Conservation (phyloP, 2,888 invertebrate species). For the Scaptomyza cyrtandrae region DNA sequence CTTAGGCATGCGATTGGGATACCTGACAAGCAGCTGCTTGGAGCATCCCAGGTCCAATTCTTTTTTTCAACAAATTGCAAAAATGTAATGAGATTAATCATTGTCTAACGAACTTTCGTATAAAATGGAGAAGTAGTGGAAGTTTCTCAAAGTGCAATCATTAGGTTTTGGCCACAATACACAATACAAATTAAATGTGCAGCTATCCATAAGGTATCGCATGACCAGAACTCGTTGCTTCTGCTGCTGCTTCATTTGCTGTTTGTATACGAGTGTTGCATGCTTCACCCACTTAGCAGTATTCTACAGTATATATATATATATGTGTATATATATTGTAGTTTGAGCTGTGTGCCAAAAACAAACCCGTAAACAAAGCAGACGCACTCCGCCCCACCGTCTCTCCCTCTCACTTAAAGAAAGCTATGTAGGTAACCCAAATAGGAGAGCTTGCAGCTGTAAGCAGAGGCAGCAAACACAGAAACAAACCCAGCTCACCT, state of each 20-base stretch:
- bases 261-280: not conserved
- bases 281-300: constrained; percentile 5
- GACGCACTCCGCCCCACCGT: constrained; percentile 14
- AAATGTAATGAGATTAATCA: constrained; percentile 32
- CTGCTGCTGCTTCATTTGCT: constrained; percentile 34
- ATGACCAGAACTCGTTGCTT: constrained; percentile 27
- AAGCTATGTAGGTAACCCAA: constrained; percentile 69
- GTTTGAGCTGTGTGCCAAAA: constrained; percentile 16
- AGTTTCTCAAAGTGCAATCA: constrained; percentile 17
- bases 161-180: constrained; percentile 38
- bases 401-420: constrained; percentile 42
- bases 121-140: not conserved
- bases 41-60: constrained; percentile 4
- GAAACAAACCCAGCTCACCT: constrained; percentile 26
- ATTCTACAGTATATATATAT: not conserved
- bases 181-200: constrained; percentile 52
- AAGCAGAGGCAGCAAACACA: not conserved
- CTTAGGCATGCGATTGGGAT: not conserved
- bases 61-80: constrained; percentile 2
- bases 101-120: constrained; percentile 16
- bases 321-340: not conserved
- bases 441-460: constrained; percentile 49
- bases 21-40: not conserved
- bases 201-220: constrained; percentile 59
- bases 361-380: constrained; percentile 41